Evolutionary conservation across 1,140 invertebrate species (phyloP), one percentile per base, ranked within the genome.

Genomic region (Drosophila neocordata): DNA sequence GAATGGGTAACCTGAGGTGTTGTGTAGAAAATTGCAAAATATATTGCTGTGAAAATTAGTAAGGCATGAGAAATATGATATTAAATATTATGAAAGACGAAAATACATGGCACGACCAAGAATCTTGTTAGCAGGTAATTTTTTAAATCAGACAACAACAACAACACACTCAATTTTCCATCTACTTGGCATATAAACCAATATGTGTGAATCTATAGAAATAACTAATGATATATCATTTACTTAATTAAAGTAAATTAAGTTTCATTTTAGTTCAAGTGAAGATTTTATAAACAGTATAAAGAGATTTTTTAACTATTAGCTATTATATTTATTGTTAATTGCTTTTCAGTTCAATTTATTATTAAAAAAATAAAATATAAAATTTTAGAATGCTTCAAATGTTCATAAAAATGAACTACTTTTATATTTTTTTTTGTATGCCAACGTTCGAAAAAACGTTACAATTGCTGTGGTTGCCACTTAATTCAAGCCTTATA

Each of bases 21-120:
- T 85, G 82, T 71, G 57, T 44, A 53, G 61, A 67, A 87, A 80
- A 87, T 87, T 87, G 78, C 78, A 78, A 85, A 85, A 78, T 87
- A 85, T 73, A 68, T 73, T 77, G 74, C 73, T 41, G 56, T 80
- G 38, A 55, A 37, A 73, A 65, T 70, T 62, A 51, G 37, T 59
- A 41, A 64, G 78, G 66, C 81, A 80, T 81, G 58, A 70, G 77
- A 65, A 81, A 85, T 73, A 65, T 71, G 82, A 85, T 85, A 85
- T 85, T 77, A 87, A 77, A 85, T 87, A 68, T 75, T 75, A 75
- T 75, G 72, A 75, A 75, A 62, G 64, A 27, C 48, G 24, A 57
- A 81, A 85, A 84, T 85, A 22, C 60, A 24, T 22, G 52, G 65
- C 80, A 84, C 81, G 80, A 77, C 41, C 52, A 71, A 56, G 67